A percentile compares a stretch with the other conserved stretches of the same genome.
Evolutionary conservation across 2,113 vertebrate species (phyloP).

Genomic region (Polypterus bichir): DNA sequence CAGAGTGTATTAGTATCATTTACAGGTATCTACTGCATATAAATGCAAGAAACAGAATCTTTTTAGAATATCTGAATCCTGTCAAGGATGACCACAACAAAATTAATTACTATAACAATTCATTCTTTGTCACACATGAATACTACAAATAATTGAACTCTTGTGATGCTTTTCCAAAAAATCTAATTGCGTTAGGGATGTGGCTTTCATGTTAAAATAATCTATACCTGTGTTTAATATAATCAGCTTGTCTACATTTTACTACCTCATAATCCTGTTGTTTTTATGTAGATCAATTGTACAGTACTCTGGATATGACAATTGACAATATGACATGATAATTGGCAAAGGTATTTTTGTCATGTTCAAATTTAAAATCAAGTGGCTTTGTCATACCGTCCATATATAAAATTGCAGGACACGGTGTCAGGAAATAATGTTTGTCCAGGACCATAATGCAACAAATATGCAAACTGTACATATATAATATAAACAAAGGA

Average conservation of each 20-base stretch:
- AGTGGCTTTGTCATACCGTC: no score
- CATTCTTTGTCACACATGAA: constrained; percentile 62
- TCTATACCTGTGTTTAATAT: constrained; percentile 72
- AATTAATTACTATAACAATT: constrained; percentile 61
- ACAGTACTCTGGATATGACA: no score
- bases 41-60: no score
- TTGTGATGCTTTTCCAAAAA: constrained; percentile 76
- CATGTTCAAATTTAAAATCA: no score
- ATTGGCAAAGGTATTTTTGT: no score
- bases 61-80: constrained; percentile 37
- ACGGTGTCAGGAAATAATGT: no score
- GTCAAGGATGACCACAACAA: constrained; percentile 49
- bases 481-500: background rate
- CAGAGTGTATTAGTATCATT: no score
- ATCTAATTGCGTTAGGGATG: constrained; percentile 69
- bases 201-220: constrained; percentile 72
- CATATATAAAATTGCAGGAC: no score
- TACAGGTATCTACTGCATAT: no score
- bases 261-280: constrained; percentile 69
- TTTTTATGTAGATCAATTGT: no score
- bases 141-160: constrained; percentile 55
- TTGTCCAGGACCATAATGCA: no score
- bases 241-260: constrained; percentile 57
- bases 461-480: background rate
- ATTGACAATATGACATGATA: no score